Base-by-base conservation (phyloP, 2,888 invertebrate genomes). In the Plebejus anna region DNA sequence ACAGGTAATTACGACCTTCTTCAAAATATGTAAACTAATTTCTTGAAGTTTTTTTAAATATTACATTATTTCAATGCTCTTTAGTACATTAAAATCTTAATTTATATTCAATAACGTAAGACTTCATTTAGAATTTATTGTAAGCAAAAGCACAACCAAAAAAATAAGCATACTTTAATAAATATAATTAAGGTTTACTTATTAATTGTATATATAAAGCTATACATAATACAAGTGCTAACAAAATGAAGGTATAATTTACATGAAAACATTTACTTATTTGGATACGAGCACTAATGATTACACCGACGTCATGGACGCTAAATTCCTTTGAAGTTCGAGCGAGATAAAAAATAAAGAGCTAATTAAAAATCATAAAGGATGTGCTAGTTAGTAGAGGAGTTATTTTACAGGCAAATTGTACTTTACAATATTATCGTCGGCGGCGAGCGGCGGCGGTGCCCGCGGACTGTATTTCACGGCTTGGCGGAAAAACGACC, bases 371-470 rank as follows among this genome's bases (percentile, higher is more conserved):
- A 73, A 73, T 72, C 72, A 72, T 47, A 72, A 72, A 51, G 47
- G 22, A 73, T 51, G 51, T 32, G 28, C 28, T 51, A 73, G 73
- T 73, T 73, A 51, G 72, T 51, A 16, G 51, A n/a, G 47, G 47
- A 22, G 76, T 79, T 61, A 66, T 78, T 76, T 79, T 83, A 81
- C 78, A 85, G 83, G 86, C 83, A 85, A 84, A 86, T 83, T 83
- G 83, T 85, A 83, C 82, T 86, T 88, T 86, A 86, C 83, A 85
- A 84, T 84, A 85, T 85, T 84, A 86, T 83, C 82, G 82, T 76
- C 77, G 77, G 83, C 81, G 77, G 55, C 16, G 47, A 47, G 55
- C 55, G 32, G 66, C 66, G 4, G 66, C 32, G 36, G 66, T 16
- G 82, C 79, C 79, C 81, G 83, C 79, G 80, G 80, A 82, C 82